Evolutionary conservation across 2,113 vertebrate genomes (phyloP).

Genomic region (Procapra przewalskii): DNA sequence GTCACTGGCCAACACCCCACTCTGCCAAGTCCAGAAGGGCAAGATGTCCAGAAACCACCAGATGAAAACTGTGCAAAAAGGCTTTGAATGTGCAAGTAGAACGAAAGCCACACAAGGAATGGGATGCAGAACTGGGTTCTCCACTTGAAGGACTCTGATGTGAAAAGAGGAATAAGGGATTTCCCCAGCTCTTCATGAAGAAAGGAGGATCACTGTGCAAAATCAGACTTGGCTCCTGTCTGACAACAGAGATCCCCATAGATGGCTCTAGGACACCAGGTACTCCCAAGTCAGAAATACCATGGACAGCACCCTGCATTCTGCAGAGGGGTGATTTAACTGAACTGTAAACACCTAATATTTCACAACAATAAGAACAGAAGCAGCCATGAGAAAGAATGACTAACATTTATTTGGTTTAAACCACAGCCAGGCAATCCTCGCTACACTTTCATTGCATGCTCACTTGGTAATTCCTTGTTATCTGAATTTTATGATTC

Average conservation of each 20-base stretch:
- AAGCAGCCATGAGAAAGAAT: not conserved
- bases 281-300: not conserved
- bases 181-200: not conserved
- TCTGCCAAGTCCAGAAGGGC: not conserved
- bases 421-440: too few species aligned
- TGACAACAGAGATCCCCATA: not conserved
- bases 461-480: not conserved
- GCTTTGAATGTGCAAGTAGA: not conserved
- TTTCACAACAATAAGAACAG: not conserved
- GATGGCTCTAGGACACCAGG: not conserved
- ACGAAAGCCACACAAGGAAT: not conserved
- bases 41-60: not conserved
- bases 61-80: not conserved
- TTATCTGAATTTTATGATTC: not conserved
- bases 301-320: not conserved
- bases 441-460: not conserved
- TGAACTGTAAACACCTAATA: not conserved
- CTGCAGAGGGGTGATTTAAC: not conserved
- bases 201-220: not conserved
- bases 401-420: not conserved
- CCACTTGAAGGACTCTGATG: not conserved
- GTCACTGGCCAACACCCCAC: fast-evolving
- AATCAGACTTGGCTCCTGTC: not conserved
- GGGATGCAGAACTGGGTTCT: fast-evolving
- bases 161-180: not conserved